Base-by-base conservation (phyloP, 1,140 invertebrate species). In the Drosophila pectinifera region DNA sequence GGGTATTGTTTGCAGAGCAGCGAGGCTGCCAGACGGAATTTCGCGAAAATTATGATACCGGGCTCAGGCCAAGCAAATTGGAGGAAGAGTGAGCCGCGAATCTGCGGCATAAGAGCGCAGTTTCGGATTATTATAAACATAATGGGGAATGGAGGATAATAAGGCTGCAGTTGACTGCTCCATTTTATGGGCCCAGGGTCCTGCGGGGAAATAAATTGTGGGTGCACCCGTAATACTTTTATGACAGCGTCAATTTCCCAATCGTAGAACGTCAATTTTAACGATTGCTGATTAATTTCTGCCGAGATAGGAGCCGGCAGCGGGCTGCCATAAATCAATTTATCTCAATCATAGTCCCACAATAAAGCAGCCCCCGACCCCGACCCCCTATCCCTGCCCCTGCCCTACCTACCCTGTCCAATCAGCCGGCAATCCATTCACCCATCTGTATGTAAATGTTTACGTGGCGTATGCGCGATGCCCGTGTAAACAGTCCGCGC, bases 211-310 rank as follows among this genome's bases (percentile, higher is more conserved):
- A 53, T 53, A 22, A 53, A 53, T 53, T 22, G 6, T 28, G 26
- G 7, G 26, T 8, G 8, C 67, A 49, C 72, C 79, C 84, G 65
- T 86, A 83, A 88, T 88, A 70, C 73, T 88, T 79, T 88, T 88
- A 83, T 88, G 67, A 43, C 46, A 64, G 83, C 72, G 79, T 86
- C 83, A 89, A 86, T 86, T 88, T 83, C 72, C 64, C 83, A 86
- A 83, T 86, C 83, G 75, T 59, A 80, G 75, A 78, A 79, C 73
- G 79, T 62, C 84, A 76, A 77, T 79, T 86, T 76, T 75, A 76
- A 88, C 80, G 74, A 76, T 76, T 68, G 81, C 75, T 86, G 83
- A 86, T 86, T 86, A 86, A 86, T 86, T 88, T 88, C 65, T 73
- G 80, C 49, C 56, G 72, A 83, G 83, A 83, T 83, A 88, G 46